Conservation (phyloP, 2,888 invertebrate genomes). For the Phortica okadai region DNA sequence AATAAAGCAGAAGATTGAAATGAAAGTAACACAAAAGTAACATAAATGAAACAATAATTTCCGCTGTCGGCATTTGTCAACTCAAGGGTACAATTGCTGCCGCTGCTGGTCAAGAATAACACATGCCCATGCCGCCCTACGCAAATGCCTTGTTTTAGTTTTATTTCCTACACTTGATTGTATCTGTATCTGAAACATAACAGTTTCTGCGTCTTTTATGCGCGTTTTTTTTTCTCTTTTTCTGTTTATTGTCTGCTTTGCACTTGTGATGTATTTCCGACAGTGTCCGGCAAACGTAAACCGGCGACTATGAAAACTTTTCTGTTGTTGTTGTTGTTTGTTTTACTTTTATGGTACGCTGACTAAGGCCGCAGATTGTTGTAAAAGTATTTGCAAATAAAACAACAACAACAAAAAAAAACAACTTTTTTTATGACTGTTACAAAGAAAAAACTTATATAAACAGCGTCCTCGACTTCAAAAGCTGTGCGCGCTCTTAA, state of each 20-base stretch:
- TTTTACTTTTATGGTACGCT: background rate
- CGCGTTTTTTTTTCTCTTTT: background rate
- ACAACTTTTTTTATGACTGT: no score
- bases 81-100: conserved; percentile 49
- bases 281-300: conserved; percentile 43
- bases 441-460: no score
- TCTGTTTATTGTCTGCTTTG: conserved; percentile 14
- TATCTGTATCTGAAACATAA: background rate
- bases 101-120: conserved; percentile 27
- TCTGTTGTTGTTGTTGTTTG: background rate
- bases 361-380: background rate
- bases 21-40: conserved; percentile 7
- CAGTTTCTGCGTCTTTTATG: background rate
- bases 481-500: background rate
- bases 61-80: conserved; percentile 55
- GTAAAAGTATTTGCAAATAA: background rate
- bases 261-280: conserved; percentile 59
- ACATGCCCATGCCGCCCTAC: background rate
- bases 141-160: background rate
- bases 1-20: conserved; percentile 18
- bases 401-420: no score
- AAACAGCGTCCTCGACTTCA: no score
- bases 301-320: conserved; percentile 18
- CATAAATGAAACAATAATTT: conserved; percentile 62
- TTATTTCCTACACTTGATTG: background rate